Evolutionary conservation across 2,113 vertebrate genomes (phyloP).

Genomic region (Grammomys surdaster): DNA sequence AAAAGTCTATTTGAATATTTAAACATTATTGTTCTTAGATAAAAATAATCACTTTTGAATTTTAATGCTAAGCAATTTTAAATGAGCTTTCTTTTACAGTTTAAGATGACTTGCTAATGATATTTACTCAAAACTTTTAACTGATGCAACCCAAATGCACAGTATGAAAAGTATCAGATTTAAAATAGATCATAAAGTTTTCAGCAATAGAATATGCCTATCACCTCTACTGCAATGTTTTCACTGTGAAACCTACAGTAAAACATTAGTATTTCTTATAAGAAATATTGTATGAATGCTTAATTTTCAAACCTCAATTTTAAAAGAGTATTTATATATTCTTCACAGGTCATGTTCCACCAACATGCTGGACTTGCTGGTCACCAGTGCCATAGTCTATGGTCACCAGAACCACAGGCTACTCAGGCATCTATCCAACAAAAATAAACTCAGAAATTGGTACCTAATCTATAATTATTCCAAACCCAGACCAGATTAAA

Average conservation of each 20-base stretch:
- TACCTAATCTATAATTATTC: too few species aligned
- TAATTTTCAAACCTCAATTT: constrained; percentile 58
- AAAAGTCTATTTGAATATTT: constrained; percentile 32
- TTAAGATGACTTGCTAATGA: constrained; percentile 14
- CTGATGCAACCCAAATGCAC: constrained; percentile 24
- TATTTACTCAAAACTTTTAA: constrained; percentile 67
- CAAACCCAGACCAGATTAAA: constrained; percentile 47
- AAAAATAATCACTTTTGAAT: constrained; percentile 52
- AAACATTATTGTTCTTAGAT: constrained; percentile 53
- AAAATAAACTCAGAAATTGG: too few species aligned
- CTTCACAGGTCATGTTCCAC: background rate
- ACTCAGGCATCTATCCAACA: too few species aligned
- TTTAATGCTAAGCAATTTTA: constrained; percentile 61
- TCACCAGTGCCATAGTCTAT: too few species aligned
- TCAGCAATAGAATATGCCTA: constrained; percentile 44
- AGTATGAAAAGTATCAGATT: constrained; percentile 41
- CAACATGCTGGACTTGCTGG: background rate
- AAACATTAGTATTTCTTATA: constrained; percentile 59
- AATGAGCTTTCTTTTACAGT: constrained; percentile 19
- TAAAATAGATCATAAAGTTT: constrained; percentile 57
- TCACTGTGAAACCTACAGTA: constrained; percentile 50
- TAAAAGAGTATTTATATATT: constrained; percentile 50
- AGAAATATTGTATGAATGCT: constrained; percentile 19
- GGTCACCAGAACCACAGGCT: too few species aligned
- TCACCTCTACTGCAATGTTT: constrained; percentile 30